Conservation (phyloP, 2,797 vertebrate species). For the Poecile montanus region DNA sequence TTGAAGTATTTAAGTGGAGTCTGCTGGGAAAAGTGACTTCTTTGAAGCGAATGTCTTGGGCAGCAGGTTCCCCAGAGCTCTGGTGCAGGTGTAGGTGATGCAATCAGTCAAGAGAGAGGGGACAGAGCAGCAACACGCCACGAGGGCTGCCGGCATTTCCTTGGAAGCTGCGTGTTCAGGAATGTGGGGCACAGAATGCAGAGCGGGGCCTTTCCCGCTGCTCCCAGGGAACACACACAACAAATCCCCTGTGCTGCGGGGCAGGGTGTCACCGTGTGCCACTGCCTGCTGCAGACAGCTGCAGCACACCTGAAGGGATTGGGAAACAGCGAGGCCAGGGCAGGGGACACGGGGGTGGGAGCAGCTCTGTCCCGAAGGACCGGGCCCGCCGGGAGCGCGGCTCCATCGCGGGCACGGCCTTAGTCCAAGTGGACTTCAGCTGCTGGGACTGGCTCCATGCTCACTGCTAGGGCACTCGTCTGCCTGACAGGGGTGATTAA, state of each 20-base stretch:
- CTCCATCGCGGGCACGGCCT: background rate
- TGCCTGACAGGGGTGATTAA: background rate
- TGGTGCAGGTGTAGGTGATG: background rate
- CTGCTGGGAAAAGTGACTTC: background rate
- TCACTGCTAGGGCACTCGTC: background rate
- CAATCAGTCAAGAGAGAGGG: background rate
- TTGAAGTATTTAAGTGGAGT: background rate
- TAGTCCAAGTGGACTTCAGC: accelerated
- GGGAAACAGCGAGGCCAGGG: background rate
- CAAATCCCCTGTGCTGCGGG: background rate
- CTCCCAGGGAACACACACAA: accelerated
- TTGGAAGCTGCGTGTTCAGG: accelerated
- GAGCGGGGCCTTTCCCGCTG: background rate
- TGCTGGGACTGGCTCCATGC: background rate
- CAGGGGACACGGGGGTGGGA: accelerated
- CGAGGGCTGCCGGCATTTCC: background rate
- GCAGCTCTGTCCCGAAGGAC: accelerated
- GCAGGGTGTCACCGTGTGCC: accelerated
- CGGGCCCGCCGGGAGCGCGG: background rate
- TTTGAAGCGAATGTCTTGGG: background rate
- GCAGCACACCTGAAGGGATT: accelerated
- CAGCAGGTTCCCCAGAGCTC: background rate
- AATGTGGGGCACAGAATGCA: accelerated
- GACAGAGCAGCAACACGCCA: background rate
- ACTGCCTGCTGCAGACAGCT: accelerated